Evolutionary conservation across 1,140 invertebrate genomes (phyloP).

Genomic region (Bathynomus jamesi): DNA sequence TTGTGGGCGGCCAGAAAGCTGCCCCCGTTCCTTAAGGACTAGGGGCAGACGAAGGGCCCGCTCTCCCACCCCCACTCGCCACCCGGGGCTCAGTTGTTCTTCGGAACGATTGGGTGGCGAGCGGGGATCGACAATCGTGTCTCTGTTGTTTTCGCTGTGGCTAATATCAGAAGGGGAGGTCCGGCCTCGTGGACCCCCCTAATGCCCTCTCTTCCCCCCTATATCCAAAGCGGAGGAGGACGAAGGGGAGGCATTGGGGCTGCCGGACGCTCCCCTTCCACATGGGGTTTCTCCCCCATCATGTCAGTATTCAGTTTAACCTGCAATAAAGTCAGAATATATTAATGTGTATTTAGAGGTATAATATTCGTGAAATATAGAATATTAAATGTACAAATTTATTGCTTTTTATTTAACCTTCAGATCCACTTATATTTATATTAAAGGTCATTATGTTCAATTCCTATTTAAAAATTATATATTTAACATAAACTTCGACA

Average conservation of each 20-base stretch:
- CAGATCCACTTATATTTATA: too few species aligned
- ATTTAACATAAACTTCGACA: too few species aligned
- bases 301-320: neutral
- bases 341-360: conserved; percentile 1
- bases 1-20: neutral
- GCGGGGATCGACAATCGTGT: neutral
- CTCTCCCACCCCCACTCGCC: neutral
- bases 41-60: neutral
- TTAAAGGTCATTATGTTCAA: too few species aligned
- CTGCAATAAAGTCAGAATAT: neutral
- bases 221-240: neutral
- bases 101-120: neutral
- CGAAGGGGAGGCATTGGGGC: neutral
- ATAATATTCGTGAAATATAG: neutral
- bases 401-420: neutral
- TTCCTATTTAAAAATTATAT: too few species aligned
- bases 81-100: neutral
- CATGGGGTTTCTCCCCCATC: neutral
- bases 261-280: neutral
- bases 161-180: neutral
- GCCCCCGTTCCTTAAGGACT: too few species aligned
- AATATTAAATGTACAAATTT: conserved; percentile 1
- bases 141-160: neutral
- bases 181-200: neutral
- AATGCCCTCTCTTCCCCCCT: neutral